Conservation (phyloP, 1,140 invertebrate genomes). For the Zophobas atratus region DNA sequence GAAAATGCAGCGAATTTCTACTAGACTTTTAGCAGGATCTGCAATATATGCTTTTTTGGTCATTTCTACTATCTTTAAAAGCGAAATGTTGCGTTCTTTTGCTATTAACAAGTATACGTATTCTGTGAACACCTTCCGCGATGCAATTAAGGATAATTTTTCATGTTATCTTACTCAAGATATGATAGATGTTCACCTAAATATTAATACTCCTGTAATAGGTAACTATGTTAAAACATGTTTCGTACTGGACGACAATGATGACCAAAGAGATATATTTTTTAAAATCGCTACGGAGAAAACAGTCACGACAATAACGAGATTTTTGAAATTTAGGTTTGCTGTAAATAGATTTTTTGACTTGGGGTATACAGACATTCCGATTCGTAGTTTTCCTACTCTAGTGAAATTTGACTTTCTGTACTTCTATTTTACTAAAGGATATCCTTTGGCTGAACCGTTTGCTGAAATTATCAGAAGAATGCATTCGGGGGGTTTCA, state of each 20-base stretch:
- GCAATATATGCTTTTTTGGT: conserved; percentile 7
- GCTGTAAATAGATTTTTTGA: neutral
- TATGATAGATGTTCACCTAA: neutral
- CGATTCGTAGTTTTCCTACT: neutral
- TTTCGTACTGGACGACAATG: neutral
- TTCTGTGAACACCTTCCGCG: neutral
- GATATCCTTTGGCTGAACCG: conserved; percentile 5
- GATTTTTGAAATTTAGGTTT: conserved; percentile 12
- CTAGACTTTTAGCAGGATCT: neutral
- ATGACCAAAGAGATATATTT: neutral
- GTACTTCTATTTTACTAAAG: conserved; percentile 9
- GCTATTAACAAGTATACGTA: neutral
- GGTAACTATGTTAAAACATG: neutral
- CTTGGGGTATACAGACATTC: neutral
- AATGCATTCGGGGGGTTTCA: conserved; percentile 2
- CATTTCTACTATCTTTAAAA: conserved; percentile 6
- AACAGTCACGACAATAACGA: neutral
- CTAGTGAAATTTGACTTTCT: conserved; percentile 19
- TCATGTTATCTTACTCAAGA: conserved; percentile 5
- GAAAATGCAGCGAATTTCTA: neutral
- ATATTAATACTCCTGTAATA: neutral
- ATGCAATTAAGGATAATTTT: conserved; percentile 4
- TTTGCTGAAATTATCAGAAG: neutral
- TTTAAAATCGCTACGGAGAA: neutral
- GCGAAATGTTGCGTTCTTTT: conserved; percentile 3